Evolutionary conservation across 2,797 vertebrate genomes (phyloP), one percentile per base, ranked within the genome.

Genomic region (Spheniscus humboldti): DNA sequence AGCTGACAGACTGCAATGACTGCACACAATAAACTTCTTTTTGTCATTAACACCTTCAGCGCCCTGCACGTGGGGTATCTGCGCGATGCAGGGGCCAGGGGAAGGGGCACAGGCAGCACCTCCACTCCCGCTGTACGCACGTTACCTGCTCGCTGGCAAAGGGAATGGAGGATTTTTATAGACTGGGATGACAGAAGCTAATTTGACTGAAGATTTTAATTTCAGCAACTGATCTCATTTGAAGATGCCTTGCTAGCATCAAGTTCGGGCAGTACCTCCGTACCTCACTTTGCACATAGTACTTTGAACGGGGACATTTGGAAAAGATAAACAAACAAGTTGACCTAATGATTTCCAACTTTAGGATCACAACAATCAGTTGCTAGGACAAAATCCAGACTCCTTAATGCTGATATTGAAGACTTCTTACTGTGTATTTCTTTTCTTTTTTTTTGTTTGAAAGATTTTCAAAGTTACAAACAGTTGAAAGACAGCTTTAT

Each of bases 1-100:
- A 97, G 98, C 98, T 97, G 98, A 98, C 91, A 94, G 93, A 67
- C 94, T 87, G 97, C 62, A 91, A 93, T 33, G 97, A 95, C 82
- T 90, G 86, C 87, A 90, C 86, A 95, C 83, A 83, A 95, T 75
- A 69, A 90, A 92, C 91, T 80, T 33, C 41, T 92, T 82, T 68
- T 84, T 91, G 86, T 67, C 83, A 45, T 89, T 97, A 97, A 96
- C 95, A 84, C 97, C 96, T 96, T 95, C 83, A 8, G 86, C 11
- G 8, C 96, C 96, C 90, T 4, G 45, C 20, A 27, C 11, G 18
- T 8, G 28, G 31, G 50, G 31, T 11, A 30, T 31, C 47, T 33
- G 57, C 9, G 13, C 48, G 62, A 30, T 8, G 76, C 55, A 1
- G 47, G 75, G n/a, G 50, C 23, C 12, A 13, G 35, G 72, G 82